Evolutionary conservation across 2,797 vertebrate species (phyloP), one percentile per base, ranked within the genome.

Genomic region (Peromyscus attwateri): DNA sequence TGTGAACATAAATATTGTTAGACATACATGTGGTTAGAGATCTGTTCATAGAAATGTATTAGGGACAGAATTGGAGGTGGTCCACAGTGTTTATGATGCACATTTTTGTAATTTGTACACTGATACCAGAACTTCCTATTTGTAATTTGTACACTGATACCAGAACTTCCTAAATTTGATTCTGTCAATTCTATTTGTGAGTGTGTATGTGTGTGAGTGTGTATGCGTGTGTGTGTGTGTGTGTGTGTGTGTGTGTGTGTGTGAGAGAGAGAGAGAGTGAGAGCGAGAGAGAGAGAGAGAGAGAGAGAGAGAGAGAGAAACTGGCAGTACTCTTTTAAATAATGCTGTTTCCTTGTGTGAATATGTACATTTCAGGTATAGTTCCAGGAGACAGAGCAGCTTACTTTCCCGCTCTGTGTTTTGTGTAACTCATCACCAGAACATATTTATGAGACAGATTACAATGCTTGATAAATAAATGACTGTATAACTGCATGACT

Each of bases 401-500:
- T 89, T 31, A 1, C 43, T 75, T 68, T 91, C 3, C 29, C 7
- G 85, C 40, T 87, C 10, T 57, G 1, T 76, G 46, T 85, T 95
- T 94, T 92, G n/a, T 95, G 85, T 81, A 73, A 91, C 57, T 87
- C 7, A 92, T 34, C 31, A 90, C 40, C 34, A 52, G 75, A 70
- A 87, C 29, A 60, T 88, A 96, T 82, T 97, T 94, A 76, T 64
- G 73, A 62, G 13, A 64, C 21, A 68, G 3, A 92, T 43, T 90
- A 91, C 94, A 95, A 84, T 95, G 82, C 88, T 94, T 90, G 73
- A 83, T 95, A 94, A 91, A 75, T 87, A 97, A 96, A 81, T 81
- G 25, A 87, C 64, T 81, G 1, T 79, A 60, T 95, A 82, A 75
- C 68, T 70, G 37, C 49, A 19, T 55, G 34, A 64, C 87, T 93